Conservation (phyloP, 2,888 invertebrate genomes). For the Caenorhabditis angaria region DNA sequence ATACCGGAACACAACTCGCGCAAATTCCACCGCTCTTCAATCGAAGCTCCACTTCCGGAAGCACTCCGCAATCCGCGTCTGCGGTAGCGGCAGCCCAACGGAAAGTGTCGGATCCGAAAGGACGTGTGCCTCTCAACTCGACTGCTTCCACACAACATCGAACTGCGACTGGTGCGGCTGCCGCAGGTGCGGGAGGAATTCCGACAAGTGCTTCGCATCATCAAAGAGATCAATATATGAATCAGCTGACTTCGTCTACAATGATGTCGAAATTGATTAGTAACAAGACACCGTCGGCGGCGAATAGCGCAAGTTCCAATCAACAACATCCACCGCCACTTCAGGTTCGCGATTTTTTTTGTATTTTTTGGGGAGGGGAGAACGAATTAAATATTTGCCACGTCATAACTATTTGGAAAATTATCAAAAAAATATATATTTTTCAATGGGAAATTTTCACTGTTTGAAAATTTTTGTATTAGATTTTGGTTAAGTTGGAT, state of each 20-base stretch:
- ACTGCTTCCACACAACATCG: conserved; percentile 21
- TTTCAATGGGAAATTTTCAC: too few relatives aligned
- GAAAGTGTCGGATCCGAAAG: conserved; percentile 51
- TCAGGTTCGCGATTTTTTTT: conserved; percentile 1
- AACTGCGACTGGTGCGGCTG: conserved; percentile 41
- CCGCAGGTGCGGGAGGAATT: conserved; percentile 34
- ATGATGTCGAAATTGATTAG: conserved; percentile 43
- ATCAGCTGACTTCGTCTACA: conserved; percentile 40
- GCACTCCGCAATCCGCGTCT: conserved; percentile 12
- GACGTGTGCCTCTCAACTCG: conserved; percentile 47
- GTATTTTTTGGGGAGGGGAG: too few relatives aligned
- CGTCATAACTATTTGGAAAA: too few relatives aligned
- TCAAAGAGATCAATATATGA: conserved; percentile 35
- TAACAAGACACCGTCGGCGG: conserved; percentile 22
- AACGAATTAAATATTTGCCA: too few relatives aligned
- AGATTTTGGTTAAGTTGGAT: too few relatives aligned
- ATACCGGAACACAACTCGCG: conserved; percentile 31
- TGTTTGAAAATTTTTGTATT: too few relatives aligned
- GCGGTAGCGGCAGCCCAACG: conserved; percentile 32
- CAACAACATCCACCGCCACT: conserved; percentile 9
- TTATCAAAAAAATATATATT: too few relatives aligned
- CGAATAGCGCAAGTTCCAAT: neutral
- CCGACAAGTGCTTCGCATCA: conserved; percentile 8
- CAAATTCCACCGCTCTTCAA: conserved; percentile 40
- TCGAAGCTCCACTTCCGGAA: conserved; percentile 25